Base-by-base conservation (phyloP, 2,113 vertebrate species). In the Corythornis vintsioides region DNA sequence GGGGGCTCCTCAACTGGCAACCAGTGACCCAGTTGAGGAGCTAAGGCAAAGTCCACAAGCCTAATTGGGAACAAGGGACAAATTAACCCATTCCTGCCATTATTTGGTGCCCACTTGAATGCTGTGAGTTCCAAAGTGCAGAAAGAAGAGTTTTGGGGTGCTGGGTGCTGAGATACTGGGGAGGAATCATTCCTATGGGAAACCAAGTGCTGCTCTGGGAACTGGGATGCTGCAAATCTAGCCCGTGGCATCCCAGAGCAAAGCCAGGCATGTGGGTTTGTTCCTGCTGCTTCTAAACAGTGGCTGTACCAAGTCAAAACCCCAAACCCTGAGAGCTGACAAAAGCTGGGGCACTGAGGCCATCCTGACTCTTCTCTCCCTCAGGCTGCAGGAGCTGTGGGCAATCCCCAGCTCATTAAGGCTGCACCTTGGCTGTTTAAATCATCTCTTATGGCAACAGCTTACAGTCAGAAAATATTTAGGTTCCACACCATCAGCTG, bases 1-100 rank as follows among this genome's bases (percentile, higher is more conserved):
- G 93, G 89, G 89, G 93, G 66, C 66, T 90, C 7, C 38, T 82
- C 52, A 38, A 26, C 57, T 11, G 65, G 24, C 55, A 61, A 65
- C 6, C 4, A 3, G 4, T 40, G 83, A 69, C 63, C 77, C 77
- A 42, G 45, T 3, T 13, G 6, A 10, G 2, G 47, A 89, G 60
- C 16, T 12, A 18, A 63, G 74, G 18, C 87, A 65, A 42, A 0
- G 42, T 52, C 31, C 19, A 0, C 73, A 86, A 72, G 83, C 61
- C 70, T 65, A 55, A 79, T 14, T 26, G 77, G 53, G 61, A 90
- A 87, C 10, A 15, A 57, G 81, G 84, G 83, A 73, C 52, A 25
- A 82, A 69, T 79, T 2, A n/a, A 59, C 35, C 59, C 26, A 2
- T 59, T 78, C 48, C 66, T 69, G 38, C 82, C 53, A 8, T 17